Evolutionary conservation across 1,140 invertebrate genomes (phyloP).

Genomic region (Belonocnema kinseyi): DNA sequence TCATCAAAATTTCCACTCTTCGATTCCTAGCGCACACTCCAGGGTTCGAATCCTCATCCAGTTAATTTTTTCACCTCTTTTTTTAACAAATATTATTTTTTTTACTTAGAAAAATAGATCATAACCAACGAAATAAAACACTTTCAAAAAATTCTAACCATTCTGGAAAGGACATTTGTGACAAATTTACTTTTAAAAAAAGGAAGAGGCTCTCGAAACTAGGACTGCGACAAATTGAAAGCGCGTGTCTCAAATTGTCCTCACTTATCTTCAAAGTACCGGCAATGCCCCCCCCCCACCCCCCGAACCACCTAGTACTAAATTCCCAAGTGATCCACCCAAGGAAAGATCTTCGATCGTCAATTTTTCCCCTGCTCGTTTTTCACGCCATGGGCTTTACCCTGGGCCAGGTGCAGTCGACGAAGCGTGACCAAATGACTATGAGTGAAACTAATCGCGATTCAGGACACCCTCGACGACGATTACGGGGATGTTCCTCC

Average conservation of each 20-base stretch:
- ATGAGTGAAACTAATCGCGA: conserved; percentile 56
- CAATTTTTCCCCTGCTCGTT: conserved; percentile 1
- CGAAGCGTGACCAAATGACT: conserved; percentile 48
- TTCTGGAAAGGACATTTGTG: not conserved
- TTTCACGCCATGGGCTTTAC: conserved; percentile 9
- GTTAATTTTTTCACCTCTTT: too few species aligned
- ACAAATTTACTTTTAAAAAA: not conserved
- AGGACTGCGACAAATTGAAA: conserved; percentile 34
- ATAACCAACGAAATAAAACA: too few species aligned
- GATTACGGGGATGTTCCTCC: conserved; percentile 33
- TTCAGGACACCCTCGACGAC: conserved; percentile 39
- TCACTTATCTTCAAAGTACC: conserved; percentile 35
- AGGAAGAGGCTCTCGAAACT: not conserved
- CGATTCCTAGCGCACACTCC: too few species aligned
- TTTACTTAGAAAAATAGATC: too few species aligned
- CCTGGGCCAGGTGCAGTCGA: conserved; percentile 49
- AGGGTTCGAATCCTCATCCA: too few species aligned
- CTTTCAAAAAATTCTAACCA: not conserved
- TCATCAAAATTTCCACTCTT: too few species aligned
- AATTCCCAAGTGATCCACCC: conserved; percentile 10
- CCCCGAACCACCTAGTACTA: not conserved
- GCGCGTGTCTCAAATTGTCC: conserved; percentile 33
- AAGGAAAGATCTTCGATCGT: not conserved
- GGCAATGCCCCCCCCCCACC: not conserved
- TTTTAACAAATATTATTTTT: too few species aligned